Percentiles rank a stretch among this genome's conserved stretches.
Evolutionary conservation across 2,797 vertebrate genomes (phyloP).

Genomic region (Semaprochilodus insignis): DNA sequence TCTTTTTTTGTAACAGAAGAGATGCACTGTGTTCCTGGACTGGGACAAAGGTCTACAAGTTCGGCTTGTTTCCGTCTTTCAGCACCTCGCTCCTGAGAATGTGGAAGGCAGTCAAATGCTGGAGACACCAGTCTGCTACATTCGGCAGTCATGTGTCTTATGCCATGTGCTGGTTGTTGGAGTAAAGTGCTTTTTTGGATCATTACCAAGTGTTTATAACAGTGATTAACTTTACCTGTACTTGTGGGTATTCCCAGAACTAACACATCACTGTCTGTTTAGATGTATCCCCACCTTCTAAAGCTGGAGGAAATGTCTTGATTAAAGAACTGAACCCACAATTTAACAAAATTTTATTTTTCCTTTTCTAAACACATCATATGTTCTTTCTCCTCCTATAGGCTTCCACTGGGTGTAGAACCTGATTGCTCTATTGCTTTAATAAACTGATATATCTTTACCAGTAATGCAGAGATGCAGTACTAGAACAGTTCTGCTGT

Average conservation of each 20-base stretch:
- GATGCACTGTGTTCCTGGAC: constrained; percentile 48
- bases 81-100: constrained; percentile 49
- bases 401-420: too few relatives aligned
- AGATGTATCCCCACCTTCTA: too few relatives aligned
- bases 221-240: constrained; percentile 7
- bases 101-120: constrained; percentile 29
- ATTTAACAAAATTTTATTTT: not conserved
- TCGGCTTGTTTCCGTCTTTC: constrained; percentile 54
- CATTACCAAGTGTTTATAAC: not conserved
- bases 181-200: constrained; percentile 21
- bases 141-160: constrained; percentile 21
- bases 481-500: too few relatives aligned
- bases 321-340: not conserved
- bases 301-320: not conserved
- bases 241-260: not conserved
- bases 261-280: not conserved
- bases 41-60: constrained; percentile 35
- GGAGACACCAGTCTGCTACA: constrained; percentile 3
- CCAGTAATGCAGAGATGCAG: too few relatives aligned
- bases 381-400: too few relatives aligned
- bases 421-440: too few relatives aligned
- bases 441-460: too few relatives aligned
- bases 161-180: constrained; percentile 3
- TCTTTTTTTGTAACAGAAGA: constrained; percentile 9
- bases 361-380: too few relatives aligned